These are phyloP conservation scores for Liopterus haemorrhoidalis DNA, from an alignment of 2,888 invertebrate species.

Conservation along the genomic window DNA sequence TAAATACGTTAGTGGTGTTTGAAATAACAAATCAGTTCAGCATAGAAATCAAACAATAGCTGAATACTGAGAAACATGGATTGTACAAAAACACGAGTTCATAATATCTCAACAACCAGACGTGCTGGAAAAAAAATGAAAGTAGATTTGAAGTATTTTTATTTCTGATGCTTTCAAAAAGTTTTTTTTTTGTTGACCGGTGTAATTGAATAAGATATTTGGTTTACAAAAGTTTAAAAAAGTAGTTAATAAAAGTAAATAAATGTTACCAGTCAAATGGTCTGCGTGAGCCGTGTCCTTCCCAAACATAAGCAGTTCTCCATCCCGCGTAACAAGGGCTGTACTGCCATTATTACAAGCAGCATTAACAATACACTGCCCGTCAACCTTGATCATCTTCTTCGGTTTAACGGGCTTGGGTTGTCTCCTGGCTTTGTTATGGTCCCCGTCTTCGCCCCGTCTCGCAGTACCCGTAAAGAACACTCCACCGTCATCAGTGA, in stretches of 20 bases:
- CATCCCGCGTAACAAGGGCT: slow-evolving; percentile 84
- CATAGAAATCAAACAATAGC: too few species aligned
- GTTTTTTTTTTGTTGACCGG: too few species aligned
- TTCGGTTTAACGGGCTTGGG: slow-evolving; percentile 90
- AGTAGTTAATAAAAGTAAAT: neutral
- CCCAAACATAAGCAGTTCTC: slow-evolving; percentile 88
- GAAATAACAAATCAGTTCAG: too few species aligned
- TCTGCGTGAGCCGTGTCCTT: slow-evolving; percentile 87
- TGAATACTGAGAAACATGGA: too few species aligned
- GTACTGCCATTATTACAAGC: slow-evolving; percentile 95
- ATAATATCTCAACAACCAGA: too few species aligned
- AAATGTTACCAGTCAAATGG: slow-evolving; percentile 50
- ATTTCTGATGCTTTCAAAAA: too few species aligned
- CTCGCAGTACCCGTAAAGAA: slow-evolving; percentile 80
- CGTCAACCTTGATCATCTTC: slow-evolving; percentile 84
- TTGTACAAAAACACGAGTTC: too few species aligned
- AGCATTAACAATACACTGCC: slow-evolving; percentile 71
- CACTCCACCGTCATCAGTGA: slow-evolving; percentile 89
- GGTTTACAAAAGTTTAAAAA: neutral
- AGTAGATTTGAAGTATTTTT: too few species aligned
- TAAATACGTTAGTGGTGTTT: too few species aligned
- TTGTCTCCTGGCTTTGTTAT: slow-evolving; percentile 69
- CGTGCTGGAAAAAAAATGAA: too few species aligned
- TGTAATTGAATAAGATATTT: too few species aligned
- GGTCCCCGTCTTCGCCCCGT: slow-evolving; percentile 91